Evolutionary conservation across 1,140 invertebrate species (phyloP).

Genomic region (Hypothenemus hampei): DNA sequence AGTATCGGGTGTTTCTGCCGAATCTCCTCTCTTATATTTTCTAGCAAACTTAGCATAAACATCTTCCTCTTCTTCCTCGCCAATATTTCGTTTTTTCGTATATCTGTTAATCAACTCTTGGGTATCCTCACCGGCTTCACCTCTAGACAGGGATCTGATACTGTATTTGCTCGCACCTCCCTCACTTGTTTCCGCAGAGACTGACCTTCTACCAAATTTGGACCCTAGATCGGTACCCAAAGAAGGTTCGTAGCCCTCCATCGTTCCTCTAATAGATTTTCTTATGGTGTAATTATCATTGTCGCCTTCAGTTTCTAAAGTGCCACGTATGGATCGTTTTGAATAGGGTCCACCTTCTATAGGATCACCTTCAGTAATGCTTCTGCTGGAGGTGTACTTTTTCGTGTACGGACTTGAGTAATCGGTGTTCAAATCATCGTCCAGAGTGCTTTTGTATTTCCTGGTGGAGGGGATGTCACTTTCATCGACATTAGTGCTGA

Average conservation of each 20-base stretch:
- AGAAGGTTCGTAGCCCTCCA: constrained; percentile 30
- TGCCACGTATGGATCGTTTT: constrained; percentile 29
- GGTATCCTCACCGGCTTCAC: constrained; percentile 28
- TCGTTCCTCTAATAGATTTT: constrained; percentile 32
- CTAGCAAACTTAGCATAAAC: constrained; percentile 39
- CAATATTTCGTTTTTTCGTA: constrained; percentile 26
- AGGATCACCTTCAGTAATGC: constrained; percentile 19
- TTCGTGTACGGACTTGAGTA: constrained; percentile 26
- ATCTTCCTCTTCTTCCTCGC: constrained; percentile 36
- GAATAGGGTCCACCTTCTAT: constrained; percentile 30
- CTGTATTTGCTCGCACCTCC: constrained; percentile 25
- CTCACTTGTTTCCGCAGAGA: constrained; percentile 30
- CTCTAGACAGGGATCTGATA: constrained; percentile 19
- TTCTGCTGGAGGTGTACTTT: constrained; percentile 21
- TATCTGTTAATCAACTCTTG: constrained; percentile 37
- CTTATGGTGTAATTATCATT: constrained; percentile 33
- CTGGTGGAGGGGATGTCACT: constrained; percentile 32
- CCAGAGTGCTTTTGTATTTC: constrained; percentile 25
- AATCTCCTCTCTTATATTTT: constrained; percentile 35
- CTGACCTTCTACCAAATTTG: constrained; percentile 35
- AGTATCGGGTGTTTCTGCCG: constrained; percentile 50
- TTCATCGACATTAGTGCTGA: constrained; percentile 23
- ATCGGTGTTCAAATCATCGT: constrained; percentile 23
- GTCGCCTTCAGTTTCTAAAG: constrained; percentile 30
- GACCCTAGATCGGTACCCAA: constrained; percentile 24